Percentiles rank a stretch among this genome's conserved stretches.
Conservation (phyloP, 1,140 invertebrate species). For the Meteorus sp. region DNA sequence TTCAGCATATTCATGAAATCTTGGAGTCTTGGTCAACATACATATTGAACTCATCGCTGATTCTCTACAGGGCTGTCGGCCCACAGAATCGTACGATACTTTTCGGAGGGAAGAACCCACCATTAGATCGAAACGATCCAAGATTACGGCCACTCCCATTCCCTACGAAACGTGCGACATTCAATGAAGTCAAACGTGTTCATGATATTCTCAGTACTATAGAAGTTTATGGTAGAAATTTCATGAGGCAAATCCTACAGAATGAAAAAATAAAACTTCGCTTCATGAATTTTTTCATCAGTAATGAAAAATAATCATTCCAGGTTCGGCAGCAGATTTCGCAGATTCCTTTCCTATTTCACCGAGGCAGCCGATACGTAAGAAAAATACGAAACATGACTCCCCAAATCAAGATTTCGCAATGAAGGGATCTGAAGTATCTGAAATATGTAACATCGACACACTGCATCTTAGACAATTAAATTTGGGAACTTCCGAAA, state of each 20-base stretch:
- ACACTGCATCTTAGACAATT: too few relatives aligned
- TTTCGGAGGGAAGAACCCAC: conserved; percentile 74
- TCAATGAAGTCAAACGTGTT: conserved; percentile 78
- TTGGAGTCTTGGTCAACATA: conserved; percentile 70
- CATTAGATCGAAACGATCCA: conserved; percentile 67
- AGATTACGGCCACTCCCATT: conserved; percentile 79
- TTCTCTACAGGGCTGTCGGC: conserved; percentile 78
- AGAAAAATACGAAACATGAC: conserved; percentile 38
- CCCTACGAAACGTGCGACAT: conserved; percentile 79
- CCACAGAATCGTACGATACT: conserved; percentile 72
- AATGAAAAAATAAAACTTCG: neutral
- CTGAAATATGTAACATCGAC: too few relatives aligned
- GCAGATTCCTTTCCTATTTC: conserved; percentile 53
- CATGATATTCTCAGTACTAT: conserved; percentile 72
- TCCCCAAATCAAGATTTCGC: too few relatives aligned
- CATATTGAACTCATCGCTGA: conserved; percentile 70
- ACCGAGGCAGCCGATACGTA: conserved; percentile 43
- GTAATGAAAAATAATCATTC: too few relatives aligned
- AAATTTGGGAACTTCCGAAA: neutral
- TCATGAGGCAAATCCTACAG: neutral
- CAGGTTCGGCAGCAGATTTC: conserved; percentile 62
- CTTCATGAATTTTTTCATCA: conserved; percentile 3
- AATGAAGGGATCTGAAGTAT: too few relatives aligned
- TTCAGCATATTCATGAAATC: conserved; percentile 80
- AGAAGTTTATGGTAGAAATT: conserved; percentile 70